phyloP scores from a whole-genome alignment of 2,113 vertebrate genomes.

The Chaetorhynchus papuensis region DNA sequence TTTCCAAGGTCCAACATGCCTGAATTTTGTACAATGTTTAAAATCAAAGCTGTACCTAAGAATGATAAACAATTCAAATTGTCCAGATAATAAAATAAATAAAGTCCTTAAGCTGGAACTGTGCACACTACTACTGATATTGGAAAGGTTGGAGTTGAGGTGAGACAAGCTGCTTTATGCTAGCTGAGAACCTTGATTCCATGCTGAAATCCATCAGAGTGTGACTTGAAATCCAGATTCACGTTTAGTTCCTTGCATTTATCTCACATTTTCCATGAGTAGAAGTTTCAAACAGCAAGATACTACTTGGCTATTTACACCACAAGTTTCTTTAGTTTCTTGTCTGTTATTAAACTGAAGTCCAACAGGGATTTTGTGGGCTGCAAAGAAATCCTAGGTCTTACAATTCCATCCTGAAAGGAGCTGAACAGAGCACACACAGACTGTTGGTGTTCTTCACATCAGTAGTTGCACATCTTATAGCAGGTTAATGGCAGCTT shows the following conservation, averaged over 20 bases:
- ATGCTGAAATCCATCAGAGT: not conserved
- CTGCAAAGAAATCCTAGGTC: not conserved
- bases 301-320: not conserved
- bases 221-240: not conserved
- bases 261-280: not conserved
- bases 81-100: not conserved
- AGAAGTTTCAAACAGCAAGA: not conserved
- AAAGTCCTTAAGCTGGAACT: not conserved
- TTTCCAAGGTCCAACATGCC: not conserved
- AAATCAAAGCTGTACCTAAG: not conserved
- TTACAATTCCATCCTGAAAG: not conserved
- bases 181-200: not conserved
- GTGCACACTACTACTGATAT: fast-evolving
- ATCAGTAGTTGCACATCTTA: not conserved
- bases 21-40: not conserved
- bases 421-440: not conserved
- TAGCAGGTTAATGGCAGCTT: not conserved
- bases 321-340: not conserved
- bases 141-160: not conserved
- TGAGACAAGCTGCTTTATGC: not conserved
- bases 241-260: not conserved
- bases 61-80: not conserved
- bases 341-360: not conserved
- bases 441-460: not conserved
- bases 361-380: not conserved